Percentiles rank a stretch among this genome's conserved stretches.
These are phyloP conservation scores for Parauchenoglanis punctatus DNA, from an alignment of 2,797 vertebrate species.

Conservation along the genomic window DNA sequence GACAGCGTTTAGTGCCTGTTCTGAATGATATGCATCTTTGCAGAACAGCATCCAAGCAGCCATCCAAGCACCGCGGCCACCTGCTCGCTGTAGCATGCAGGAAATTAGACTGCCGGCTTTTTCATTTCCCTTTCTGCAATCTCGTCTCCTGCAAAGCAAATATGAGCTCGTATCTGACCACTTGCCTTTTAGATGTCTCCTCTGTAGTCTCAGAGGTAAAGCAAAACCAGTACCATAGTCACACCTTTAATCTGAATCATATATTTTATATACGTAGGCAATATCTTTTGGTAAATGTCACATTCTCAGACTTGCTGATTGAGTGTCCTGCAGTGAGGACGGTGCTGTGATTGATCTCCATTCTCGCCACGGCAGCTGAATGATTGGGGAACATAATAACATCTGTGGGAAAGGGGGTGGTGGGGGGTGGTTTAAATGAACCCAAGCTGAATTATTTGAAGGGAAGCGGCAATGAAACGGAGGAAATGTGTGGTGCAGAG, in stretches of 20 bases:
- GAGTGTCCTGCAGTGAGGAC: conserved; percentile 47
- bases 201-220: conserved; percentile 62
- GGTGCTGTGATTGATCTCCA: conserved; percentile 73
- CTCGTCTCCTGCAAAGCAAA: conserved; percentile 68
- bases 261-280: conserved; percentile 71
- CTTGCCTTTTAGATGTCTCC: conserved; percentile 73
- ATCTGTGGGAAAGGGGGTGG: conserved; percentile 50
- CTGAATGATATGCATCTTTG: conserved; percentile 75
- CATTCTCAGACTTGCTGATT: conserved; percentile 63
- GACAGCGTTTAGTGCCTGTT: conserved; percentile 63
- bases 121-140: conserved; percentile 79
- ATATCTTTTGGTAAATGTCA: conserved; percentile 69
- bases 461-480: conserved; percentile 59
- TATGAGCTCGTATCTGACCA: conserved; percentile 65
- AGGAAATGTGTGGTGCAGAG: conserved; percentile 58
- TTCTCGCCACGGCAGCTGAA: conserved; percentile 47
- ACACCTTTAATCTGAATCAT: conserved; percentile 75
- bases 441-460: conserved; percentile 65
- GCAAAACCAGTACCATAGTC: conserved; percentile 71
- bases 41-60: conserved; percentile 70
- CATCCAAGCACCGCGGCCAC: conserved; percentile 68
- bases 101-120: conserved; percentile 78
- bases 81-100: conserved; percentile 70
- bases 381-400: conserved; percentile 64
- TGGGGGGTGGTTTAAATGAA: conserved; percentile 53